Evolutionary conservation across 2,797 vertebrate genomes (phyloP), one percentile per base, ranked within the genome.

Genomic region (Yasuhikotakia modesta): DNA sequence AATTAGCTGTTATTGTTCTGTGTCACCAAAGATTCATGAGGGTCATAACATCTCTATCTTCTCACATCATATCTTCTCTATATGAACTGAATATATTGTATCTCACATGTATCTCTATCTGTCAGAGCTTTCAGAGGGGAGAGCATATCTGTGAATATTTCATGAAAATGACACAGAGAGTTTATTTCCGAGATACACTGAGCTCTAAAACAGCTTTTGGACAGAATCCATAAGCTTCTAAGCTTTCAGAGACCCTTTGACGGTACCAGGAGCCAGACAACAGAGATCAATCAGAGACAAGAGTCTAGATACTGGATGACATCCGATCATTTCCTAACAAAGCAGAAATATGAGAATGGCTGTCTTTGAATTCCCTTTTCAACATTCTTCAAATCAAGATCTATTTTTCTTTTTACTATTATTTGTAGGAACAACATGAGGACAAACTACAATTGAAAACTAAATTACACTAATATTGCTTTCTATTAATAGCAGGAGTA

Each of bases 101-200:
- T 58, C 46, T 6, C 35, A n/a, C 17, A 27, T 27, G 27, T 3
- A 1, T 55, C 43, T 64, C 58, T 70, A 24, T 55, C 58, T 46
- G 30, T 75, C 50, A 48, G 48, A 39, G 24, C 65, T 60, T 19
- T 39, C 50, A 50, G 24, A 65, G 63, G 65, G 11, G 19, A 50
- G 60, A 66, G 39, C 27, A 17, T 55, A 55, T 58, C 57, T 71
- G 79, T 80, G 24, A 76, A 81, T 81, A 67, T 77, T 76, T 81
- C 79, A 72, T 81, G 61, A 67, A 60, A 58, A 67, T 71, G 61
- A 76, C 32, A 64, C 13, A 5, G 46, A n/a, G 68, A 57, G 19
- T 77, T 60, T 69, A 69, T 70, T 71, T 78, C 32, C 76, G 46
- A 63, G 57, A 63, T 64, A 53, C 45, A 27, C 46, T 43, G 67